Evolutionary conservation across 2,113 vertebrate genomes (phyloP).

Genomic region (Thryonomys swinderianus): DNA sequence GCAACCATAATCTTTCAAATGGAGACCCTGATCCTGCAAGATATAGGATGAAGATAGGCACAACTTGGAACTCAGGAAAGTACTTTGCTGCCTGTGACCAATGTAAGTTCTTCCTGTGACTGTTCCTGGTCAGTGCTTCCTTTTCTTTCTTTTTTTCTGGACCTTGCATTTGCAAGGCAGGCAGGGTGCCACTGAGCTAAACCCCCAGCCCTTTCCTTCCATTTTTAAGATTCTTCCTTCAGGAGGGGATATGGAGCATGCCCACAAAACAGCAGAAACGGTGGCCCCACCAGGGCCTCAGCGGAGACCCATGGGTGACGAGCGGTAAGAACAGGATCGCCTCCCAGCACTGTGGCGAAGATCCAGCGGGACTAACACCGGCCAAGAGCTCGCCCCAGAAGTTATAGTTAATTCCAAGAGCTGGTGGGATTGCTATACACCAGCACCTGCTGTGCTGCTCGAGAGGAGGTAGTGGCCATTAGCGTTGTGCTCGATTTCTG

Average conservation of each 20-base stretch:
- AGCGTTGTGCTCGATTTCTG: background rate
- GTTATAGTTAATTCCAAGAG: background rate
- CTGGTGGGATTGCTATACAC: background rate
- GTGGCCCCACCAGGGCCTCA: accelerated
- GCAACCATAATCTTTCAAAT: background rate
- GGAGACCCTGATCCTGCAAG: background rate
- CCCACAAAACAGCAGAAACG: background rate
- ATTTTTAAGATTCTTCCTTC: conserved; percentile 22
- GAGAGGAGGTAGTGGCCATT: background rate
- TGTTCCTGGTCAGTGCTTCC: background rate
- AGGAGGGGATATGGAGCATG: accelerated
- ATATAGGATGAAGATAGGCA: background rate
- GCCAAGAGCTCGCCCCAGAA: background rate
- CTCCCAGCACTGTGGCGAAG: background rate
- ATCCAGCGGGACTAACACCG: background rate
- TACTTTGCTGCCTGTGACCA: background rate
- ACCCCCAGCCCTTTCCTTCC: background rate
- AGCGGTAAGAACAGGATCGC: background rate
- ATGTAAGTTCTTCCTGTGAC: background rate
- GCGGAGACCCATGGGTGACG: background rate
- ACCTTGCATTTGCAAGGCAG: too few relatives aligned
- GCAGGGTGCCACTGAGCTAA: too few relatives aligned
- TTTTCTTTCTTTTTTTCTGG: background rate
- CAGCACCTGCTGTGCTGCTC: background rate
- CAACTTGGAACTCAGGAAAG: background rate